Conservation (phyloP, 2,797 vertebrate species). For the Delichon dasypus region DNA sequence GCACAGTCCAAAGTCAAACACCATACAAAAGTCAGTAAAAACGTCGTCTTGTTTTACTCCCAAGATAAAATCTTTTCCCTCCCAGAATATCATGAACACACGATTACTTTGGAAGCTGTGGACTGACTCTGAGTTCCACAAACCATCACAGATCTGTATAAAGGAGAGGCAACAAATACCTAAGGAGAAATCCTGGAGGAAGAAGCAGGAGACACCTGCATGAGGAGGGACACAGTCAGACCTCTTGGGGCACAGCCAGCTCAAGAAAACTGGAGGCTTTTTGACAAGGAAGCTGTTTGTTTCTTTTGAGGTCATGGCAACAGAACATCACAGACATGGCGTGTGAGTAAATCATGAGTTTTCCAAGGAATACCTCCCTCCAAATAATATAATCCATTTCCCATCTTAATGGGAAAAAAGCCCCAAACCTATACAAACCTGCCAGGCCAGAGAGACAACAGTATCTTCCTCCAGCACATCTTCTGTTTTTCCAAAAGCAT, state of each 20-base stretch:
- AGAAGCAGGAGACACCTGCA: fast-evolving
- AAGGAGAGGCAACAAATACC: not conserved
- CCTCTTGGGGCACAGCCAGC: not conserved
- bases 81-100: not conserved
- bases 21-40: not conserved
- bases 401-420: not conserved
- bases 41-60: not conserved
- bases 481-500: constrained; percentile 37
- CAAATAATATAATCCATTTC: not conserved
- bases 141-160: not conserved
- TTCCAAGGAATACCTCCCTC: constrained; percentile 21
- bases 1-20: not conserved
- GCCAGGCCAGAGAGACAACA: not conserved
- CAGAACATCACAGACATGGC: not conserved
- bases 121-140: not conserved
- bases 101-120: not conserved
- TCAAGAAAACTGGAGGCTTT: not conserved
- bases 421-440: not conserved
- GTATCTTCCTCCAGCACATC: not conserved
- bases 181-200: not conserved
- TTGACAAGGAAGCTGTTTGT: constrained; percentile 6
- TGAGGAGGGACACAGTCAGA: not conserved
- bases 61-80: not conserved
- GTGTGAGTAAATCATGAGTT: not conserved
- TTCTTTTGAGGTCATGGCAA: constrained; percentile 30